Evolutionary conservation across 2,888 invertebrate genomes (phyloP).

Genomic region (Petrolisthes cinctipes): DNA sequence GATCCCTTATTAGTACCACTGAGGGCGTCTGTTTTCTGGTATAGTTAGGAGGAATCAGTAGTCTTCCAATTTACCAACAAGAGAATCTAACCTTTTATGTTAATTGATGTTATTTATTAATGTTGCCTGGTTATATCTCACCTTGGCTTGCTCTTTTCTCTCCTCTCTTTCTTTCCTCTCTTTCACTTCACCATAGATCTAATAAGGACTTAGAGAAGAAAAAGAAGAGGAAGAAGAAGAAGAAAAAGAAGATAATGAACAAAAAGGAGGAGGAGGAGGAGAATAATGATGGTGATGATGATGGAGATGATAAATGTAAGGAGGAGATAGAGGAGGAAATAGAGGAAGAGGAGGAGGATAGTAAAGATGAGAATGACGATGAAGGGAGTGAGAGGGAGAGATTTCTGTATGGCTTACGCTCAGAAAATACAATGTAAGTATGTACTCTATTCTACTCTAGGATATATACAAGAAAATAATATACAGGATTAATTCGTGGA

Average conservation of each 20-base stretch:
- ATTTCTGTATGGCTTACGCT: conserved; percentile 47
- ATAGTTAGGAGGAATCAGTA: too few species aligned
- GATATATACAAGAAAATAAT: too few species aligned
- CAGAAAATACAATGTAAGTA: conserved; percentile 60
- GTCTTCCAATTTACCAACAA: too few species aligned
- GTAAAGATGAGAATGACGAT: conserved; percentile 47
- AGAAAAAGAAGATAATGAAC: neutral
- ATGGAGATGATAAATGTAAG: conserved; percentile 22
- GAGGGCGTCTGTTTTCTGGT: too few species aligned
- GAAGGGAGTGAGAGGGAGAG: conserved; percentile 48
- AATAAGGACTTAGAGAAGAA: conserved; percentile 36
- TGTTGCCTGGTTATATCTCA: conserved; percentile 4
- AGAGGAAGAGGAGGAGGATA: conserved; percentile 35
- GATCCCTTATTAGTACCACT: too few species aligned
- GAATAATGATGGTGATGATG: conserved; percentile 8
- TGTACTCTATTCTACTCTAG: too few species aligned
- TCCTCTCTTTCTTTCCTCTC: conserved; percentile 16
- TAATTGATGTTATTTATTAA: neutral
- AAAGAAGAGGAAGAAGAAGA: conserved; percentile 24
- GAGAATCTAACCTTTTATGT: neutral
- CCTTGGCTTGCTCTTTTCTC: conserved; percentile 22
- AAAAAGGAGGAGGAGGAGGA: conserved; percentile 24
- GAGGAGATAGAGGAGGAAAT: conserved; percentile 5
- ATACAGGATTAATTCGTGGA: too few species aligned
- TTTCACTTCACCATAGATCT: conserved; percentile 27